Conservation (phyloP, 92 coral and sea anemone species). For the Palythoa grandis region DNA sequence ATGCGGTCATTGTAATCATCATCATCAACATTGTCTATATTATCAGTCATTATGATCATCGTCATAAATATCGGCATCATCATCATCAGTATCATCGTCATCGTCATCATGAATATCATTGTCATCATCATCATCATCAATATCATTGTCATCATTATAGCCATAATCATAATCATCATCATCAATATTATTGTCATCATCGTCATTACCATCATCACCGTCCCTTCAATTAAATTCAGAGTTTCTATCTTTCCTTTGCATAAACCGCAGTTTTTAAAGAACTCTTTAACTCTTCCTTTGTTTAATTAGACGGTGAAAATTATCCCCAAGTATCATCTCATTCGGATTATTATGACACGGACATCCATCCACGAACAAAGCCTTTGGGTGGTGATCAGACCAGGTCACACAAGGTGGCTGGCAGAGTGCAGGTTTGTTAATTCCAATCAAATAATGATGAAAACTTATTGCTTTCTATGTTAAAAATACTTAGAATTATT, state of each 20-base stretch:
- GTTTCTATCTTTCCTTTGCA: no score
- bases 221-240: no score
- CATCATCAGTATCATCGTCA: no score
- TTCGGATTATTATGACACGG: slow-evolving; percentile 52
- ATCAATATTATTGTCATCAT: neutral
- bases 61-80: no score
- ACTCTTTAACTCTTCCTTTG: no score
- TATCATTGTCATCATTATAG: neutral
- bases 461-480: neutral
- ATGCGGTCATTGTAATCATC: neutral
- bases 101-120: no score
- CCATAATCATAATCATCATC: neutral
- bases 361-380: slow-evolving; percentile 45
- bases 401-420: slow-evolving; percentile 62
- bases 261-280: neutral
- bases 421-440: slow-evolving; percentile 80
- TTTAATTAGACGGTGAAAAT: slow-evolving; percentile 61
- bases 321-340: slow-evolving; percentile 66
- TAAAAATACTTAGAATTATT: no score
- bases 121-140: neutral
- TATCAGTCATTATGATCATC: neutral
- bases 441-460: neutral
- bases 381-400: slow-evolving; percentile 45
- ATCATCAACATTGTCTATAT: neutral
- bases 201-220: neutral